These are phyloP conservation scores for Uropetala carovei DNA, from an alignment of 2,888 invertebrate genomes.

Conservation along the genomic window DNA sequence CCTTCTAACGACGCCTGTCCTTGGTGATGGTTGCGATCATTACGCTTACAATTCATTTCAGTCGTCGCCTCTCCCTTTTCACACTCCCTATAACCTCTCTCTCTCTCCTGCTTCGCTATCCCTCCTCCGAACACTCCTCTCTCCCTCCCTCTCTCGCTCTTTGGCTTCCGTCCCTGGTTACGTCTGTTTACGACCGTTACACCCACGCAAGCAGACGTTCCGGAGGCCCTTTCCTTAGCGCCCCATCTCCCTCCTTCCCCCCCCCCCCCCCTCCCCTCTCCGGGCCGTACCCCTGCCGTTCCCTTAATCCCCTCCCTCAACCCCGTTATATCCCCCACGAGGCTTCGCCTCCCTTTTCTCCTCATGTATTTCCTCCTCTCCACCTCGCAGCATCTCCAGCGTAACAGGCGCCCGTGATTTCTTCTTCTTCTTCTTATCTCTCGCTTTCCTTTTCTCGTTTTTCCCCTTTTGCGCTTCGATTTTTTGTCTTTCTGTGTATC, in stretches of 20 bases:
- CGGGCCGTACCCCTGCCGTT: not conserved
- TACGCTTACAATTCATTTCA: conserved; percentile 40
- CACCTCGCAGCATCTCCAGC: not conserved
- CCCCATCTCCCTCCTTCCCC: not conserved
- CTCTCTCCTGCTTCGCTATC: conserved; percentile 65
- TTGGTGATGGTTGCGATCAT: conserved; percentile 15
- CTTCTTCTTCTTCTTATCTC: too few relatives aligned
- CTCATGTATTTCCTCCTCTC: not conserved
- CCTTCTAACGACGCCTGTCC: not conserved
- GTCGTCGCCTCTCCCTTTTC: conserved; percentile 56
- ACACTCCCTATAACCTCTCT: conserved; percentile 47
- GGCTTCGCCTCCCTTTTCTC: not conserved
- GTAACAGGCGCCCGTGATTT: not conserved
- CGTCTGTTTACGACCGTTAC: conserved; percentile 44
- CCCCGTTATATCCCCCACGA: not conserved
- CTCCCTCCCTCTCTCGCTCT: conserved; percentile 64
- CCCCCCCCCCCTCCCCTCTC: not conserved
- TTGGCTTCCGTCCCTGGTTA: conserved; percentile 53
- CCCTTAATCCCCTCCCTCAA: not conserved
- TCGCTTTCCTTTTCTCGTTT: too few relatives aligned
- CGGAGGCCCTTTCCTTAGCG: not conserved
- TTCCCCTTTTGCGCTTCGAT: too few relatives aligned
- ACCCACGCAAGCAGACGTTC: conserved; percentile 34
- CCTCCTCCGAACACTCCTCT: conserved; percentile 65
- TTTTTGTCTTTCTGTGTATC: too few relatives aligned